Evolutionary conservation across 2,113 vertebrate genomes (phyloP).

Genomic region (Sminthopsis crassicaudata): DNA sequence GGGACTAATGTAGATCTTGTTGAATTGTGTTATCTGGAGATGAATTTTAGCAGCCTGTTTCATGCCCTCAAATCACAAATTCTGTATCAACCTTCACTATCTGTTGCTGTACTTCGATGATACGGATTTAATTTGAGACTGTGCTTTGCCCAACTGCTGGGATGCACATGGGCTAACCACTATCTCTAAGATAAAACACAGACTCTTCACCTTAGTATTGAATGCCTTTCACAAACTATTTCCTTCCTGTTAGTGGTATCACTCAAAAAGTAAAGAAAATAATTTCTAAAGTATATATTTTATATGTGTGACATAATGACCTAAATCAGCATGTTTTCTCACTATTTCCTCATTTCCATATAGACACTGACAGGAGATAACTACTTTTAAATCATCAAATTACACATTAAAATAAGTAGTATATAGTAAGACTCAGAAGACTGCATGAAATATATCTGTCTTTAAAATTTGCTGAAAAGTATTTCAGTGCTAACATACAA

Average conservation of each 20-base stretch:
- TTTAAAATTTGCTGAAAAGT: slow-evolving; percentile 18
- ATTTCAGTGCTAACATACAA: neutral
- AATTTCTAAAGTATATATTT: slow-evolving; percentile 46
- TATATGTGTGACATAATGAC: slow-evolving; percentile 38
- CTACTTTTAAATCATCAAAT: neutral
- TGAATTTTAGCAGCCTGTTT: too few relatives aligned
- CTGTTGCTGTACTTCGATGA: too few relatives aligned
- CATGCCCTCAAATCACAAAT: too few relatives aligned
- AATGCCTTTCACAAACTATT: too few relatives aligned
- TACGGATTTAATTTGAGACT: too few relatives aligned
- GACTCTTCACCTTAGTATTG: too few relatives aligned
- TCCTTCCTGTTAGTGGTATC: neutral
- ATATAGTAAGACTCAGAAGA: neutral
- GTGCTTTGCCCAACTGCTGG: too few relatives aligned
- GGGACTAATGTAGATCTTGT: too few relatives aligned
- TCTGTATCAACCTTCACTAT: too few relatives aligned
- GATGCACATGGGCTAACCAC: too few relatives aligned
- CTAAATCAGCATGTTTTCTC: neutral
- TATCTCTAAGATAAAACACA: too few relatives aligned
- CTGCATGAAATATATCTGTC: neutral
- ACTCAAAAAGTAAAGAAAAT: slow-evolving; percentile 39
- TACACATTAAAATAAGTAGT: neutral
- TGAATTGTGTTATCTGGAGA: too few relatives aligned
- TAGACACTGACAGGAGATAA: neutral
- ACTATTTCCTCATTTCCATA: neutral